Evolutionary conservation across 2,113 vertebrate genomes (phyloP), one percentile per base, ranked within the genome.

Genomic region (Albula goreensis): DNA sequence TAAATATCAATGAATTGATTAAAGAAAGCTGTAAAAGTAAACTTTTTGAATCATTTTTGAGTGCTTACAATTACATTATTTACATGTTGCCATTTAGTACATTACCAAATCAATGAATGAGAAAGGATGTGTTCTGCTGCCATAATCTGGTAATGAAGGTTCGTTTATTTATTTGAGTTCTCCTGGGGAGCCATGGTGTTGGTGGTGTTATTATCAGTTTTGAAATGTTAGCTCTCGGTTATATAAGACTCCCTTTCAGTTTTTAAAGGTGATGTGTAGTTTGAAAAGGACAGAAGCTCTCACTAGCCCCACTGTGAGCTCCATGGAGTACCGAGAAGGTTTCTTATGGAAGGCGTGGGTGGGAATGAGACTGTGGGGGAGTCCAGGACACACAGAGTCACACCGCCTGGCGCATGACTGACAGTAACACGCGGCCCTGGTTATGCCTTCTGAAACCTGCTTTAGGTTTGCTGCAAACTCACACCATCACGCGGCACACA

Each of bases 401-500:
- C 7, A 9, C 80, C 5, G 80, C 41, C 7, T 8, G 51, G n/a
- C 81, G 9, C 51, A 60, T 57, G 25, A 82, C 41, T 82, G 81
- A 82, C 81, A 60, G 81, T 57, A 82, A 82, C 31, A 57, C 57
- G 81, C 17, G 53, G 80, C 52, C 50, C 41, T n/a, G 60, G 53
- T 60, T 51, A 52, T 81, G 13, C 2, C 52, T 57, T 53, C 51
- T 82, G 81, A 82, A 82, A 82, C 53, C 22, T 2, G n/a, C 15
- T n/a, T 60, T 56, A 31, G 9, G n/a, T n/a, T 41, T 13, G 9
- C 80, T 51, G 50, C 78, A 49, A 11, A 31, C 31, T 78, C 74
- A 78, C 12, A 19, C 74, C 31, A 9, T 78, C 66, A 70, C 66
- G 4, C 66, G 17, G 66, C 22, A 70, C 13, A 19, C 5, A 22